Base-by-base conservation (phyloP, 2,113 vertebrate genomes). In the human (Homo sapiens) region DNA sequence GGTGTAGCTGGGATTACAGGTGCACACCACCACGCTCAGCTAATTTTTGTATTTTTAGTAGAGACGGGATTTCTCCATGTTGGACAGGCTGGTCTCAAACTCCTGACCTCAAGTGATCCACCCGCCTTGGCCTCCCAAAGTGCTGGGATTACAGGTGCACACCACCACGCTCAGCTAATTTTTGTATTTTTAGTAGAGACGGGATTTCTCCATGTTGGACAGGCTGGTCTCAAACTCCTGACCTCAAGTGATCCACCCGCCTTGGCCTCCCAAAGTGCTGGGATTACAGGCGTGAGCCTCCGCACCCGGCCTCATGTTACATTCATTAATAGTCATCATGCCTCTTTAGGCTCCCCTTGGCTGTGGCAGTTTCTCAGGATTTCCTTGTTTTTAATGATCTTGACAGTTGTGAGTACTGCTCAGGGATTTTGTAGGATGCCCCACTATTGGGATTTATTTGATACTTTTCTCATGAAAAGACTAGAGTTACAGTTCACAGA, bases 221-320 rank as follows among this genome's bases (percentile, higher is more conserved):
- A 45, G 13, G 25, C 73, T 76, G 25, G 13, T 16, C 13, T 43
- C 11, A 1, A 76, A 30, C 73, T 30, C 25, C 73, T 76, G 73
- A 14, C 40, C 73, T 76, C 43, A 48, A 30, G 25, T 4, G 0
- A 48, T 45, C 43, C 73, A 4, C 7, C 25, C 1, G 1, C 14
- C 14, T 30, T 5, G 14, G 73, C 14, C 73, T 76, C 73, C 73
- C 43, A 76, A 32, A 76, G 14, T 48, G 73, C 25, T 76, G 14
- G 25, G 27, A 76, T 76, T 45, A 45, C 73, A 48, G 27, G 14
- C 2, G 3, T 76, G 43, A 76, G 8, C 43, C 43, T 30, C 27
- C 0, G 0, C 0, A 25, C 75, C 4, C 10, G 1, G 70, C 5
- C 22, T 22, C 35, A 23, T 72, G 30, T 1, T 40, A 38, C 4